Evolutionary conservation across 1,140 invertebrate genomes (phyloP).

Genomic region (Aphidius gifuensis): DNA sequence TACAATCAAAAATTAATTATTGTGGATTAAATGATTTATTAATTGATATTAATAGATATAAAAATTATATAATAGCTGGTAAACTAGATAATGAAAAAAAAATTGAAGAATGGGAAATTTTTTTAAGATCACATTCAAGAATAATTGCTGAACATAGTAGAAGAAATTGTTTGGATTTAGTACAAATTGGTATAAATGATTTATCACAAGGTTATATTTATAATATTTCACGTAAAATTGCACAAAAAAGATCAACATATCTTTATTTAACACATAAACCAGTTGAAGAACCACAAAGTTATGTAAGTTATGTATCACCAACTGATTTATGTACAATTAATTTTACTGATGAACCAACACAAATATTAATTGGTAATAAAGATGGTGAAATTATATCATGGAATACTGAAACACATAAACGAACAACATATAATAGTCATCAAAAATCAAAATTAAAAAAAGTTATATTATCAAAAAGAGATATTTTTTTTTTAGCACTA

Average conservation of each 20-base stretch:
- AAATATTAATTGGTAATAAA: constrained; percentile 43
- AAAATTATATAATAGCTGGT: constrained; percentile 49
- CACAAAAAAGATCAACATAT: constrained; percentile 26
- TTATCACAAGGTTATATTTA: constrained; percentile 41
- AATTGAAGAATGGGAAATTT: constrained; percentile 39
- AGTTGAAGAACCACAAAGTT: constrained; percentile 26
- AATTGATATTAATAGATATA: constrained; percentile 59
- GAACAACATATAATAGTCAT: constrained; percentile 39
- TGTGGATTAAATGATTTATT: constrained; percentile 59
- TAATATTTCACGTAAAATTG: constrained; percentile 46
- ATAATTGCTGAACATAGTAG: constrained; percentile 50
- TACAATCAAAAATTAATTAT: constrained; percentile 60
- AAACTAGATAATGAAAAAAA: constrained; percentile 29
- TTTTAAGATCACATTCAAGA: constrained; percentile 47
- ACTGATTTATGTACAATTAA: constrained; percentile 34
- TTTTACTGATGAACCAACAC: constrained; percentile 42
- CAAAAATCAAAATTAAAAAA: constrained; percentile 39
- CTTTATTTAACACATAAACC: constrained; percentile 41
- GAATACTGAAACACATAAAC: constrained; percentile 35
- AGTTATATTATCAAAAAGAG: constrained; percentile 38
- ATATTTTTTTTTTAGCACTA: constrained; percentile 43
- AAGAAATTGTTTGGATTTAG: constrained; percentile 47
- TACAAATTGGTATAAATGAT: constrained; percentile 54
- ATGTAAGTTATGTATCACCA: constrained; percentile 40
- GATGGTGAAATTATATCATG: constrained; percentile 41